Evolutionary conservation across 2,113 vertebrate species (phyloP).

Genomic region (Melospiza melodia): DNA sequence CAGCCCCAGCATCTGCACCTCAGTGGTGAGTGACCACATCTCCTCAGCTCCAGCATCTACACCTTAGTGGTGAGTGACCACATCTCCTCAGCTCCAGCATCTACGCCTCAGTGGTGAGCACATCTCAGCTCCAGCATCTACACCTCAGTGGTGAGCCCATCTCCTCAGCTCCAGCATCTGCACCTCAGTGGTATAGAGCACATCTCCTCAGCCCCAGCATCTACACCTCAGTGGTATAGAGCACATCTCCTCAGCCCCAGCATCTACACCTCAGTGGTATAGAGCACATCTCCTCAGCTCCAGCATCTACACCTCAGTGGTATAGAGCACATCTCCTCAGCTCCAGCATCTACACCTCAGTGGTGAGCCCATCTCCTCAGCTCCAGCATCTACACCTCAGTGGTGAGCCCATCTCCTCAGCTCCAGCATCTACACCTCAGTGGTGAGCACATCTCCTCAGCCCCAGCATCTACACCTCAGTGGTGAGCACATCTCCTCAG

Average conservation of each 20-base stretch:
- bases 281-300: neutral
- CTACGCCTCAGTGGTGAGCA: rapidly evolving
- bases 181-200: neutral
- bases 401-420: neutral
- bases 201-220: neutral
- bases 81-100: neutral
- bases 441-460: neutral
- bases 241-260: neutral
- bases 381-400: rapidly evolving
- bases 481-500: neutral
- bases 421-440: rapidly evolving
- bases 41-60: rapidly evolving
- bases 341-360: rapidly evolving
- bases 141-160: rapidly evolving
- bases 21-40: neutral
- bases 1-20: too few relatives aligned
- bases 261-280: rapidly evolving
- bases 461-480: rapidly evolving
- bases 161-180: neutral
- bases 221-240: rapidly evolving
- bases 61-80: rapidly evolving
- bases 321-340: neutral
- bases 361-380: neutral
- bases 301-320: too few relatives aligned
- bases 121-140: neutral